Evolutionary conservation across 2,113 vertebrate species (phyloP).

Genomic region (Eubucco bourcierii): DNA sequence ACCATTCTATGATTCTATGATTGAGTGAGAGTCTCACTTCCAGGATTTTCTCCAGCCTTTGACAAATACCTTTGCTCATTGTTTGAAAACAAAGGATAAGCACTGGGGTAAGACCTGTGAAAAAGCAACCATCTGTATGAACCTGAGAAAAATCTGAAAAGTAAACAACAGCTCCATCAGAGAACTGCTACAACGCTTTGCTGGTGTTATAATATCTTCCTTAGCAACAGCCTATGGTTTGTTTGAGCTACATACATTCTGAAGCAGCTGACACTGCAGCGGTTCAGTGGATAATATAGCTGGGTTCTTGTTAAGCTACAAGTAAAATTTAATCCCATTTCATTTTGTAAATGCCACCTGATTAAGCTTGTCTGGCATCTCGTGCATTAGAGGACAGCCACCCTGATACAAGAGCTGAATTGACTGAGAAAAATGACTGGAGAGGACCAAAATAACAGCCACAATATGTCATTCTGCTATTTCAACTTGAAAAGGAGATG

Average conservation of each 20-base stretch:
- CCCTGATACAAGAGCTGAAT: not conserved
- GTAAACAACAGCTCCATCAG: slow-evolving; percentile 44
- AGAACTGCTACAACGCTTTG: slow-evolving; percentile 25
- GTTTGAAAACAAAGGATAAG: slow-evolving; percentile 50
- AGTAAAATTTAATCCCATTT: slow-evolving; percentile 57
- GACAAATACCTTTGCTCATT: slow-evolving; percentile 11
- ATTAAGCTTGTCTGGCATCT: slow-evolving; percentile 22
- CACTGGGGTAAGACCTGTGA: not conserved
- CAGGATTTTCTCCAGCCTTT: slow-evolving; percentile 32
- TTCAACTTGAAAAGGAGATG: not conserved
- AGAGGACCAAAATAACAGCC: not conserved
- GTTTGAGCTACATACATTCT: slow-evolving; percentile 60
- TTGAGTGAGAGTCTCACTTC: not conserved
- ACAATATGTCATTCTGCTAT: not conserved
- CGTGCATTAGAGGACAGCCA: slow-evolving; percentile 10
- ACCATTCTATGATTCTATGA: no score
- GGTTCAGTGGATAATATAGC: slow-evolving; percentile 37
- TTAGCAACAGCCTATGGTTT: slow-evolving; percentile 67
- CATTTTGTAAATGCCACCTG: slow-evolving; percentile 55
- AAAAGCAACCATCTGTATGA: slow-evolving; percentile 28
- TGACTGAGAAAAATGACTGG: not conserved
- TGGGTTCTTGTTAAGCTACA: slow-evolving; percentile 42
- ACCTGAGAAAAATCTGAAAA: slow-evolving; percentile 57
- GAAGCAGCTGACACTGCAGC: slow-evolving; percentile 36
- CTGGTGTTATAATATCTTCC: slow-evolving; percentile 29